Evolutionary conservation across 2,113 vertebrate species (phyloP).

Genomic region (Strix aluco): DNA sequence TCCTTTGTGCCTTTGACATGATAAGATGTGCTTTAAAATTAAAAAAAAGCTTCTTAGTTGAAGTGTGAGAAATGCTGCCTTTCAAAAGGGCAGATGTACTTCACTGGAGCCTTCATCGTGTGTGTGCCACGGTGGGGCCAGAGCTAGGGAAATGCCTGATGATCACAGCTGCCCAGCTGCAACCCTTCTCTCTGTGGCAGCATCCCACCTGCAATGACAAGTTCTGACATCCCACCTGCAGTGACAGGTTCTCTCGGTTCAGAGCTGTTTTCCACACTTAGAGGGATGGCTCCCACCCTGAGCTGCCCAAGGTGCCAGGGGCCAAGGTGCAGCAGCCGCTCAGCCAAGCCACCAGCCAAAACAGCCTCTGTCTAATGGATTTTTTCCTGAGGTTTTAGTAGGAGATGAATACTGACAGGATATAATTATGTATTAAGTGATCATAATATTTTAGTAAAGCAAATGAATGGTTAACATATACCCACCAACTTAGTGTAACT

Average conservation of each 20-base stretch:
- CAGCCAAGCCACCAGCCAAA: neutral
- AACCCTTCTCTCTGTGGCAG: too few species aligned
- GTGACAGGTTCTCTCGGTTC: neutral
- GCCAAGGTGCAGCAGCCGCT: rapidly evolving
- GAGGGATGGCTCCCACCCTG: neutral
- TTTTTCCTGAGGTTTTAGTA: neutral
- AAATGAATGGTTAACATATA: neutral
- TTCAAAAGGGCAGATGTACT: neutral
- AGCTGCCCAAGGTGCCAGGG: rapidly evolving
- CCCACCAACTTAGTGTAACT: neutral
- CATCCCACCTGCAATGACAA: neutral
- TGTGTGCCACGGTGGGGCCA: rapidly evolving
- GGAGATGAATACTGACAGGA: neutral
- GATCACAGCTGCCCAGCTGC: neutral
- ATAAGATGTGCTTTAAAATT: neutral
- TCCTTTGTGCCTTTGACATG: neutral
- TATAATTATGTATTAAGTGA: neutral
- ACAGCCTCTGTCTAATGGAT: neutral
- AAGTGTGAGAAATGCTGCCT: neutral
- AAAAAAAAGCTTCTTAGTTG: neutral
- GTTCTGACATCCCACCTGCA: neutral
- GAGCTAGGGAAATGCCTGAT: neutral
- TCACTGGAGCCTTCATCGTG: rapidly evolving
- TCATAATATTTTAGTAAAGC: neutral
- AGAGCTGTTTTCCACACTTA: rapidly evolving